Evolutionary conservation across 2,113 vertebrate species (phyloP).

Genomic region (Otis tarda): DNA sequence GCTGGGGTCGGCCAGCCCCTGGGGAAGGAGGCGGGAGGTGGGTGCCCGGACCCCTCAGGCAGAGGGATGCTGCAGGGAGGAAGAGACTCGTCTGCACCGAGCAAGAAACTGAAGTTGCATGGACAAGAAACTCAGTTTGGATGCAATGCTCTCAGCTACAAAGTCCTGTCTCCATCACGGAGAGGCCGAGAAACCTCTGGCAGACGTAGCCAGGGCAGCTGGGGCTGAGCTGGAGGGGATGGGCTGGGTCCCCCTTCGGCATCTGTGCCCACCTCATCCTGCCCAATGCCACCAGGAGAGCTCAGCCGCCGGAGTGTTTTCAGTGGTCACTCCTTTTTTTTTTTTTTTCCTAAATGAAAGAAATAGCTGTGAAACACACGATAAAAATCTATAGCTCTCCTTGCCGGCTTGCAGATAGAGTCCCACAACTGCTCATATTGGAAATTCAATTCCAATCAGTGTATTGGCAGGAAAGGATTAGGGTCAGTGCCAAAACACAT

Average conservation of each 20-base stretch:
- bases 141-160: not conserved
- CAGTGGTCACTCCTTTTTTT: not conserved
- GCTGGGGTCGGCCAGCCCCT: not conserved
- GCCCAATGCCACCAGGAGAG: not conserved
- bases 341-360: not conserved
- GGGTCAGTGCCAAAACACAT: not conserved
- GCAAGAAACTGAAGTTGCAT: not conserved
- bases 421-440: not conserved
- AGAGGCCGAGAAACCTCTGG: not conserved
- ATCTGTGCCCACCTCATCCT: not conserved
- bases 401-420: not conserved
- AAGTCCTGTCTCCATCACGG: not conserved
- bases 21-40: not conserved
- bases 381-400: conserved; percentile 40
- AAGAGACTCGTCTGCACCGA: accelerated
- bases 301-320: not conserved
- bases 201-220: accelerated
- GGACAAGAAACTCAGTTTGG: not conserved
- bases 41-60: accelerated
- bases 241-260: accelerated
- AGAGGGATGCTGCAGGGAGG: not conserved
- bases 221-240: not conserved
- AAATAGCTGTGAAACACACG: conserved; percentile 34
- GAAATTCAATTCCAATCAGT: conserved; percentile 49
- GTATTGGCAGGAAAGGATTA: conserved; percentile 37